Evolutionary conservation across 2,888 invertebrate genomes (phyloP), one percentile per base, ranked within the genome.

Genomic region (Hydropsyche betteni): DNA sequence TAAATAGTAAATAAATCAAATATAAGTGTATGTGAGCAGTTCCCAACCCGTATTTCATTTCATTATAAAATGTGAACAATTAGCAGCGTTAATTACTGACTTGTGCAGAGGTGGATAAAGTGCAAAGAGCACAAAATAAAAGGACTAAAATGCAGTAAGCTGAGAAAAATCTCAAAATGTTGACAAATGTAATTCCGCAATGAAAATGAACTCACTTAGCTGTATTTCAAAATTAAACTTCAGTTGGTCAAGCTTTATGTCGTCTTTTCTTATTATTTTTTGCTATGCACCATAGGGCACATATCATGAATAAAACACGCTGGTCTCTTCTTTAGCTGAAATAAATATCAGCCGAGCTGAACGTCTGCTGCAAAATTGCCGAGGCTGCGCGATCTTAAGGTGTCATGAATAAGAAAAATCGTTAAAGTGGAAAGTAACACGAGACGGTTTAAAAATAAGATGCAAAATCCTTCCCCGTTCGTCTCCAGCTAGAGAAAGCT

Each of bases 301-400:
- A 53, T 58, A 64, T 75, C 77, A 72, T 77, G 77, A 77, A 75
- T 75, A 75, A 75, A 68, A 72, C 75, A 77, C 55, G 24, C 6
- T 10, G 50, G 50, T 24, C 24, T 33, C 16, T 69, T 50, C 61
- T 61, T 33, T 53, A 12, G 55, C 58, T 64, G 72, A 74, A 74
- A 74, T 76, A 76, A 76, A 76, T 74, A 71, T 58, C 55, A 12
- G 36, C 34, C 14, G 6, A n/a, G 53, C 58, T 53, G 16, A 16
- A 16, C 58, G 44, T 14, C 58, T 16, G 16, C 8, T 58, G 58
- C 58, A 58, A 58, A 58, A 58, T 58, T 58, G 58, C 58, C 58
- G 58, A 58, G 58, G 14, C 58, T 58, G 58, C 58, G 58, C 58
- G 58, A 58, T 58, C 58, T 58, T 24, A 58, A 58, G 16, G 58